Conservation (phyloP, 2,888 invertebrate genomes). For the Petrolisthes manimaculis region DNA sequence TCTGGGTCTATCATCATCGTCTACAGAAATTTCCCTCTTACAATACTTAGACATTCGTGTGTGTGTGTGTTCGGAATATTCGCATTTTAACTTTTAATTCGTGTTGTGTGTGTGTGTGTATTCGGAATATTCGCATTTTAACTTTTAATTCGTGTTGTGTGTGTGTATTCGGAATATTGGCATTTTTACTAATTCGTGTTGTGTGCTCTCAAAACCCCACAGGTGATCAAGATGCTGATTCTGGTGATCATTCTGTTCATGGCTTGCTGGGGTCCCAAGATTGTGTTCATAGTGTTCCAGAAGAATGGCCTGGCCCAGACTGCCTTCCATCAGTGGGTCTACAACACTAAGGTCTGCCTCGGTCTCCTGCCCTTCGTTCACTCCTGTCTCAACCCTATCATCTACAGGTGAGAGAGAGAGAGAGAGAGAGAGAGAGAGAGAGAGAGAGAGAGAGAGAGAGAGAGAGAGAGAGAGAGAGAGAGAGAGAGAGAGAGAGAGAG, state of each 20-base stretch:
- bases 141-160: neutral
- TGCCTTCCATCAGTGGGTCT: slow-evolving; percentile 68
- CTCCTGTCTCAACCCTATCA: slow-evolving; percentile 70
- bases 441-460: neutral
- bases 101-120: neutral
- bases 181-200: neutral
- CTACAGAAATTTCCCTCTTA: no score
- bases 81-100: no score
- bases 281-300: slow-evolving; percentile 70
- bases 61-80: no score
- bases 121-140: neutral
- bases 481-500: neutral
- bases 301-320: slow-evolving; percentile 68
- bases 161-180: neutral
- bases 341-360: slow-evolving; percentile 69
- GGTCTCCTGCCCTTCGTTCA: slow-evolving; percentile 70
- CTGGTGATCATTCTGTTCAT: slow-evolving; percentile 72
- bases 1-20: no score
- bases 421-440: slow-evolving; percentile 12
- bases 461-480: neutral
- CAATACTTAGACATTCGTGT: no score
- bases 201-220: slow-evolving; percentile 63
- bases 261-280: slow-evolving; percentile 73
- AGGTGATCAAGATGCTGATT: slow-evolving; percentile 75
- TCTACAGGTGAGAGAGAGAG: slow-evolving; percentile 68